phyloP scores from a whole-genome alignment of 2,797 vertebrate genomes.

The Jordanella pulchra region DNA sequence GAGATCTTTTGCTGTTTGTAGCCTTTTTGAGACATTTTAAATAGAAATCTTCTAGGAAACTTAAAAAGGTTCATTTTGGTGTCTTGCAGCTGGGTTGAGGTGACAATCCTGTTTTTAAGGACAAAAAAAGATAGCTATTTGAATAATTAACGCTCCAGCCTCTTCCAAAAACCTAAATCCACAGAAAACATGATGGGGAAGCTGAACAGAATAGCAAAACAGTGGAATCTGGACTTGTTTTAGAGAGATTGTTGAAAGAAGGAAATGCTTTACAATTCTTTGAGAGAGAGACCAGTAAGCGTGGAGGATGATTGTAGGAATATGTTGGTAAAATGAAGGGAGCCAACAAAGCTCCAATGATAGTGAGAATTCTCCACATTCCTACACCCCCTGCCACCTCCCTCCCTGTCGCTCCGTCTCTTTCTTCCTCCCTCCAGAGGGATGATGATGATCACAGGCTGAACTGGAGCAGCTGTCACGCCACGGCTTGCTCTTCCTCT shows the following conservation, averaged over 20 bases:
- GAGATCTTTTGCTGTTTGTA: too few relatives aligned
- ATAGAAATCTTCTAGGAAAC: too few relatives aligned
- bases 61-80: too few relatives aligned
- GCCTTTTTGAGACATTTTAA: too few relatives aligned
- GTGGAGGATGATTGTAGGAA: background rate
- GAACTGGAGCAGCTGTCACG: constrained; percentile 56
- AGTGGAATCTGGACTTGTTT: background rate
- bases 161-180: background rate
- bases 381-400: constrained; percentile 8
- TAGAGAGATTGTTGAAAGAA: background rate
- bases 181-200: background rate
- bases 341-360: constrained; percentile 28
- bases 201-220: background rate
- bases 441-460: constrained; percentile 34
- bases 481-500: constrained; percentile 39
- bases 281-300: too few relatives aligned
- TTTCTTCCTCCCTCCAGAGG: constrained; percentile 37
- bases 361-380: constrained; percentile 44
- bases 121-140: background rate
- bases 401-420: constrained; percentile 1
- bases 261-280: background rate
- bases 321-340: constrained; percentile 1
- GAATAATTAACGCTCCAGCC: background rate
- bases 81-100: too few relatives aligned
- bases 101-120: too few relatives aligned